These are phyloP conservation scores for Dicroscelio sp. DNA, from an alignment of 2,888 invertebrate species.

Conservation along the genomic window DNA sequence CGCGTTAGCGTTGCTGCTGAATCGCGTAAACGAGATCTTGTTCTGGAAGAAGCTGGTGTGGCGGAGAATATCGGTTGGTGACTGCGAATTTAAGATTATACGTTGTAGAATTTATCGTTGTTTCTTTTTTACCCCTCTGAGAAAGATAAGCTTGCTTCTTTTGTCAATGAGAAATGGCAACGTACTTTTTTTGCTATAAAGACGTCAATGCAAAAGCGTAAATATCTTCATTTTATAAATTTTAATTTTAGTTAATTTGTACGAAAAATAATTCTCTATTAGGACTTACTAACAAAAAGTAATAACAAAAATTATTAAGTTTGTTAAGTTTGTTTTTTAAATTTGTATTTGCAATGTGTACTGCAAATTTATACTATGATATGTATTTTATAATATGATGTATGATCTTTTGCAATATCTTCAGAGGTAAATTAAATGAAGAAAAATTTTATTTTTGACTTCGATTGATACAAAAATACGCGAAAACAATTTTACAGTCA, in stretches of 20 bases:
- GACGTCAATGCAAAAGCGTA: slow-evolving; percentile 37
- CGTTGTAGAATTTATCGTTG: slow-evolving; percentile 64
- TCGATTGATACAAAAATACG: too few species aligned
- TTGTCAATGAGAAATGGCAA: slow-evolving; percentile 53
- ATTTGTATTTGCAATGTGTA: too few species aligned
- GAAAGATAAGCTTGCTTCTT: slow-evolving; percentile 60
- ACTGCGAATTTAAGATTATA: slow-evolving; percentile 70
- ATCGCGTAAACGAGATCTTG: slow-evolving; percentile 76
- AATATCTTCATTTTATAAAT: slow-evolving; percentile 36
- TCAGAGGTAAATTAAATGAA: too few species aligned
- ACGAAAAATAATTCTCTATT: not conserved
- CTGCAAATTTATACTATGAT: too few species aligned
- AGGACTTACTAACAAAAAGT: too few species aligned
- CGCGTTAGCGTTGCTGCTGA: slow-evolving; percentile 75
- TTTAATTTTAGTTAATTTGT: slow-evolving; percentile 12
- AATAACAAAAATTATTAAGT: too few species aligned
- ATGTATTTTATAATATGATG: too few species aligned
- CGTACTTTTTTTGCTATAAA: slow-evolving; percentile 53
- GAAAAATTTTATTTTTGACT: too few species aligned
- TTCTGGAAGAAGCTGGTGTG: slow-evolving; percentile 54
- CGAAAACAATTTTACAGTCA: too few species aligned
- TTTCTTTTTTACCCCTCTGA: slow-evolving; percentile 42
- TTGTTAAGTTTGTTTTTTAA: too few species aligned
- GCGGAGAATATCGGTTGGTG: slow-evolving; percentile 62
- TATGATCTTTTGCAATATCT: too few species aligned